Percentiles rank a stretch among this genome's conserved stretches.
Conservation (phyloP, 2,888 invertebrate genomes). For the Cerastis rubricosa region DNA sequence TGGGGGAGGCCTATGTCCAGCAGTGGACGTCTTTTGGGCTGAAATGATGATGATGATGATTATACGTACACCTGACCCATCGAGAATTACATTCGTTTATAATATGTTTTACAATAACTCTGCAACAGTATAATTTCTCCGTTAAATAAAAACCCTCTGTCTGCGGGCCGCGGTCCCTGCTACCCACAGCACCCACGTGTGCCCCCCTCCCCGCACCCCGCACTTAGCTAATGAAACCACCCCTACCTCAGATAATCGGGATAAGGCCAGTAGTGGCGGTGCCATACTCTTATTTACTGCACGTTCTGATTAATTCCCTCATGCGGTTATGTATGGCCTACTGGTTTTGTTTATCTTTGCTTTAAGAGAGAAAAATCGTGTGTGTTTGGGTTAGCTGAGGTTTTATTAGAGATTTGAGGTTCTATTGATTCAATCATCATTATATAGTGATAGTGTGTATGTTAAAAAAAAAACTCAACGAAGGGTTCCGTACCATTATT, state of each 20-base stretch:
- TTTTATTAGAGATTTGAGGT: not conserved
- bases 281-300: conserved; percentile 53
- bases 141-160: conserved; percentile 16
- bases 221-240: conserved; percentile 67
- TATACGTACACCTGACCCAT: not conserved
- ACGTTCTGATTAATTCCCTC: conserved; percentile 46
- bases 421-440: not conserved
- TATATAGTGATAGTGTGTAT: not conserved
- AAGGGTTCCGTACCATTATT: too few relatives aligned
- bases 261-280: conserved; percentile 7
- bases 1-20: too few relatives aligned
- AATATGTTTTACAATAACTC: not conserved
- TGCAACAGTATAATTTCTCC: not conserved
- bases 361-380: not conserved
- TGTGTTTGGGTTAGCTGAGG: not conserved
- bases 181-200: conserved; percentile 13
- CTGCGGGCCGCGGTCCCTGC: conserved; percentile 38
- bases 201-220: conserved; percentile 6
- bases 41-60: too few relatives aligned
- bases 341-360: conserved; percentile 18
- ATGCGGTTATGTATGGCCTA: conserved; percentile 12
- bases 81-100: not conserved
- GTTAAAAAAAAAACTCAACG: too few relatives aligned
- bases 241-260: conserved; percentile 40
- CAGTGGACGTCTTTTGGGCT: too few relatives aligned